Base-by-base conservation (phyloP, 1,140 invertebrate species). In the Macrocentrus cingulum region DNA sequence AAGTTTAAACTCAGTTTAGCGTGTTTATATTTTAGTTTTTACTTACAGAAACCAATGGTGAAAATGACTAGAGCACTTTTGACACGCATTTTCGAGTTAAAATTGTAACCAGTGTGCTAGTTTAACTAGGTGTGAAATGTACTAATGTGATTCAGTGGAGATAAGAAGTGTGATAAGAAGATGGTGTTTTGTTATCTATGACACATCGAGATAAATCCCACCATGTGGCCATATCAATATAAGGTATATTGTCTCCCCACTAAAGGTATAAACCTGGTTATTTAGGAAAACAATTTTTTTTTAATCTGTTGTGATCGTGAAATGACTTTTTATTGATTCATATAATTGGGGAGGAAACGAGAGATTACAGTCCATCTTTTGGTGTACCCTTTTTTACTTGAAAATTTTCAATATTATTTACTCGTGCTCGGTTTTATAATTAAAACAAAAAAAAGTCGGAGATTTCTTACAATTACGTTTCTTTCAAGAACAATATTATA, bases 1-100 rank as follows among this genome's bases (percentile, higher is more conserved):
- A 34, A 34, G 20, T 42, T 46, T 23, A 11, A 56, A 48, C 22
- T 19, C 13, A 50, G 34, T 45, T 29, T 9, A 18, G 42, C 44
- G n/a, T n/a, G n/a, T 20, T 20, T 8, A 22, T 8, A 51, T 19
- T 29, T 37, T 16, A 19, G 20, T 42, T 0, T 22, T 20, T 52
- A 78, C 77, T 77, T 70, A 79, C 77, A 50, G 8, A 77, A 64
- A 29, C 65, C 68, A 29, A 79, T 53, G n/a, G 70, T 53, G 9
- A 78, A 45, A 46, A 74, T 77, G 46, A 64, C 68, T n/a, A 76
- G 18, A 44, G 68, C 18, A 11, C 45, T 73, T 66, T 61, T 74
- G 2, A 64, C 59, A 37, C 41, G 54, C 71, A 75, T 75, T 63
- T 68, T 71, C 59, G 32, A 41, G 19, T 5, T 2, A 36, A 1